Conservation (phyloP, 1,140 invertebrate species). For the Aphaenogaster floridana region DNA sequence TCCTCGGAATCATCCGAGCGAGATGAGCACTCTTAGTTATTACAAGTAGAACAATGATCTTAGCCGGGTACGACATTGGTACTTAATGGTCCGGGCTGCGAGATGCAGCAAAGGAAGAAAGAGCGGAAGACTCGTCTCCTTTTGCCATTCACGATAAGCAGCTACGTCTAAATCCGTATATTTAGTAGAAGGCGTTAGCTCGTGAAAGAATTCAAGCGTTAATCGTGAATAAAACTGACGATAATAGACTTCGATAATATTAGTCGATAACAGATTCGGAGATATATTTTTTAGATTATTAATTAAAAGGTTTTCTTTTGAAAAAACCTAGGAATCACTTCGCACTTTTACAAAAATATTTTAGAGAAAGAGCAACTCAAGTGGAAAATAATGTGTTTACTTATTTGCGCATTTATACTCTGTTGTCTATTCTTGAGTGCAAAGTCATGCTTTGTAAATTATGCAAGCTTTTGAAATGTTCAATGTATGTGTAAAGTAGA, state of each 20-base stretch:
- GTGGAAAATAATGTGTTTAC: conserved; percentile 18
- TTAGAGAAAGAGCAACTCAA: background rate
- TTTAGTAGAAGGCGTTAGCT: conserved; percentile 15
- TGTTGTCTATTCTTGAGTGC: conserved; percentile 20
- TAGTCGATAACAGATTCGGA: background rate
- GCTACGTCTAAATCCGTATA: conserved; percentile 11
- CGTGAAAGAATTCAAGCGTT: conserved; percentile 37
- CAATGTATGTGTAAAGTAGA: background rate
- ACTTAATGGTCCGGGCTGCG: conserved; percentile 51
- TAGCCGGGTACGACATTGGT: conserved; percentile 22
- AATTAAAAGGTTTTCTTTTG: background rate
- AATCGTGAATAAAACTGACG: conserved; percentile 24
- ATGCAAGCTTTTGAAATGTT: conserved; percentile 21
- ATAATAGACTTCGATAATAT: background rate
- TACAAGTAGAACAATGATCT: conserved; percentile 72
- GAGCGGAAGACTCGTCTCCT: conserved; percentile 44
- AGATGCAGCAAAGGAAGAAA: conserved; percentile 52
- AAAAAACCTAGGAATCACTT: background rate
- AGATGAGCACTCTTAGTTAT: conserved; percentile 75
- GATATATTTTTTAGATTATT: background rate
- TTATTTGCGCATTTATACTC: background rate
- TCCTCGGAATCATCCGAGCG: conserved; percentile 56
- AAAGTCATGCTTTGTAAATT: conserved; percentile 31
- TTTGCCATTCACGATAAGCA: conserved; percentile 10
- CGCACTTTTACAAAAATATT: background rate